phyloP scores from a whole-genome alignment of 1,140 invertebrate species.

The Pseudomyrmex cubaensis region DNA sequence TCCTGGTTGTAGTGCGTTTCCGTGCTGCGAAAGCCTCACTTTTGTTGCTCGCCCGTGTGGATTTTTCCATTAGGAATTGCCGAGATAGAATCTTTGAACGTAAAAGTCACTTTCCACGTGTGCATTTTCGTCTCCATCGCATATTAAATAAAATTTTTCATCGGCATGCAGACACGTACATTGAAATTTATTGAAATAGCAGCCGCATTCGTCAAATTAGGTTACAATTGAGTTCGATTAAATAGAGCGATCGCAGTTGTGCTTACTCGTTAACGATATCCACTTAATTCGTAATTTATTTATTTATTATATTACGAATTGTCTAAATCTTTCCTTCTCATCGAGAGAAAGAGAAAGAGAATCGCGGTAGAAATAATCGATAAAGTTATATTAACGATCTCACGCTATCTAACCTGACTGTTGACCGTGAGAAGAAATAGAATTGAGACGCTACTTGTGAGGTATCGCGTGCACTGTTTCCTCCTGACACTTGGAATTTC shows the following conservation, averaged over 20 bases:
- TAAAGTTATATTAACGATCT: constrained; percentile 1
- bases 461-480: constrained; percentile 40
- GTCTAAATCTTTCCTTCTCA: no score
- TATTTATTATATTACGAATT: no score
- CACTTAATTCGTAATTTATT: no score
- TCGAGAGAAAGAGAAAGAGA: no score
- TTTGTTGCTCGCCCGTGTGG: constrained; percentile 24
- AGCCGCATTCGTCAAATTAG: background rate
- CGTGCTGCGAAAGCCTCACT: constrained; percentile 16
- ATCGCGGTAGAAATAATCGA: no score
- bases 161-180: background rate
- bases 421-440: background rate
- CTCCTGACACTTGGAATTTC: constrained; percentile 33
- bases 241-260: background rate
- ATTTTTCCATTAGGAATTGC: constrained; percentile 57
- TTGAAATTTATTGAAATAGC: background rate
- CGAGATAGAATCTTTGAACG: constrained; percentile 15
- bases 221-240: background rate
- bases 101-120: background rate
- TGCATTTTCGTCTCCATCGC: background rate
- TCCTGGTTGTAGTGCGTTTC: constrained; percentile 51
- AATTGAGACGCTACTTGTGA: constrained; percentile 17
- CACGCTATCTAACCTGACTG: background rate
- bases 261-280: background rate
- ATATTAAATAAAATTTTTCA: background rate